Evolutionary conservation across 2,797 vertebrate species (phyloP).

Genomic region (Bovichtus diacanthus): DNA sequence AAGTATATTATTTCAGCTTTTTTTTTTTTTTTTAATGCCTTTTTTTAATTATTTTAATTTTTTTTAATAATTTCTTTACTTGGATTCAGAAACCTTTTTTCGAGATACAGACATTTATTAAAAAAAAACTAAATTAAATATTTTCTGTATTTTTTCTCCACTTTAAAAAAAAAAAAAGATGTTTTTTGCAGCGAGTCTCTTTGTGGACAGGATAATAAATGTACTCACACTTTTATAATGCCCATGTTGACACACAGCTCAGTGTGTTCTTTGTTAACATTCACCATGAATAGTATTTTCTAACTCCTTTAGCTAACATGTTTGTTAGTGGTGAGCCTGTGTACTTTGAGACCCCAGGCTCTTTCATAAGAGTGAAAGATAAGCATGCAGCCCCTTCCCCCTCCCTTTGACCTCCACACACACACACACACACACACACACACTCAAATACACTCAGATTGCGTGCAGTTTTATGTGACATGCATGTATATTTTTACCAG

Average conservation of each 20-base stretch:
- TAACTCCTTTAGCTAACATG: neutral
- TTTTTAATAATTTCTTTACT: no score
- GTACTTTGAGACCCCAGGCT: slow-evolving; percentile 22
- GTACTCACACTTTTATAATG: neutral
- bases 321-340: neutral
- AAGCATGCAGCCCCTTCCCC: neutral
- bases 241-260: neutral
- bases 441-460: slow-evolving; percentile 1
- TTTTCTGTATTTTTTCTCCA: no score
- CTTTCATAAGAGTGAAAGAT: slow-evolving; percentile 17
- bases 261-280: slow-evolving; percentile 3
- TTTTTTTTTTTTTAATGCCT: no score
- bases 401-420: neutral
- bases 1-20: neutral
- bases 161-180: no score
- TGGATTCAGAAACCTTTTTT: no score
- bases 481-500: slow-evolving; percentile 38
- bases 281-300: neutral
- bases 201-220: neutral
- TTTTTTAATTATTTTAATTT: no score
- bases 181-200: neutral
- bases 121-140: no score
- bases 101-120: no score
- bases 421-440: neutral
- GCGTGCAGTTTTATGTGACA: slow-evolving; percentile 33